Evolutionary conservation across 2,113 vertebrate species (phyloP), one percentile per base, ranked within the genome.

Genomic region (Calidris pygmaea): DNA sequence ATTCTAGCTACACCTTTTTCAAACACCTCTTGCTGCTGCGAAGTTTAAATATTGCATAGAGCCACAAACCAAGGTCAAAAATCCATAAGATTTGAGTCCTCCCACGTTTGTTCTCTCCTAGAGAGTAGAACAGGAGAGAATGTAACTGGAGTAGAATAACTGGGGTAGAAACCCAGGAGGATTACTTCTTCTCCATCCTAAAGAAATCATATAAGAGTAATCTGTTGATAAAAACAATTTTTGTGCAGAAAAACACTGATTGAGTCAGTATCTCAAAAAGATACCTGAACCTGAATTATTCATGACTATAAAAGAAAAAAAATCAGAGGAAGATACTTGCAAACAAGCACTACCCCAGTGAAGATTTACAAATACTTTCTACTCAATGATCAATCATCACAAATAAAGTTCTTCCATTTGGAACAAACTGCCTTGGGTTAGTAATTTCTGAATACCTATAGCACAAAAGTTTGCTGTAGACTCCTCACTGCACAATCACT

Each of bases 121-220:
- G 16, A 30, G 53, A 55, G 29, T 10, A 53, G 52, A 53, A 29
- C 50, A 53, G 52, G 52, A 53, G 16, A 6, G 8, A 30, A 53
- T 6, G 18, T 55, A 55, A 55, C 30, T 18, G 29, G 16, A 17
- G 29, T 55, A 55, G 48, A 92, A 81, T 15, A 55, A 67, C 13
- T 43, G 37, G 20, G 43, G 34, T 13, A 0, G 0, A 89, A 89
- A 73, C 12, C 2, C 12, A 85, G 18, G 3, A 52, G 21, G 73
- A 85, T 27, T 47, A 59, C 9, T 58, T 79, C 12, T 82, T 50
- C 13, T 83, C 62, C 24, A 41, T 58, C 74, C 45, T 50, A 37
- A 76, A 77, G 8, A 83, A 83, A 48, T 6, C 13, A 4, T 26
- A 0, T 59, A 81, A 70, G 19, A 48, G 53, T 76, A 83, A 76